These are phyloP conservation scores for Norana najaformis DNA, from an alignment of 2,888 invertebrate species.

Conservation along the genomic window DNA sequence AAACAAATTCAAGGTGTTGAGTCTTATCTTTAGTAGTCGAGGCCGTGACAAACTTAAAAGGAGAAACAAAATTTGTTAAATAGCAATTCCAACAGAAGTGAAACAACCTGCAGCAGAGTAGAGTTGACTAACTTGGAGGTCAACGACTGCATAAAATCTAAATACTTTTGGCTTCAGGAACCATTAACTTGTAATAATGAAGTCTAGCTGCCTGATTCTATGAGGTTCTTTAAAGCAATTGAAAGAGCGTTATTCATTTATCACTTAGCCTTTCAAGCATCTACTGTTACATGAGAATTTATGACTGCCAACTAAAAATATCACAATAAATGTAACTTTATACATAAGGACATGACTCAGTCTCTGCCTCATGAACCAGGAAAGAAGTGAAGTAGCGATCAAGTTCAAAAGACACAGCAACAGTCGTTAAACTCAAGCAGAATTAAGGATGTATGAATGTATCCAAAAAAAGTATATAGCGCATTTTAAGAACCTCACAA, in stretches of 20 bases:
- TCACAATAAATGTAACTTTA: neutral
- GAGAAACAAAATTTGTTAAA: neutral
- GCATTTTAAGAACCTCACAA: no score
- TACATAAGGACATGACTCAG: neutral
- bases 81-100: neutral
- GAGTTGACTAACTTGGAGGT: neutral
- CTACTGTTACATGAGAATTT: neutral
- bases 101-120: neutral
- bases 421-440: neutral
- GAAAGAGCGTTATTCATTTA: neutral
- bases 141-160: neutral
- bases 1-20: neutral
- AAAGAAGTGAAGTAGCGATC: slow-evolving; percentile 14
- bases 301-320: neutral
- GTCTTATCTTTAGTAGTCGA: neutral
- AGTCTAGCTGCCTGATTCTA: neutral
- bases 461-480: neutral
- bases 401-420: neutral
- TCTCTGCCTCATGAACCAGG: neutral
- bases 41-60: neutral
- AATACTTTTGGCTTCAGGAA: neutral
- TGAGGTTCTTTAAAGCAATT: neutral
- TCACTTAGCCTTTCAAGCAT: no score
- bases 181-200: neutral
- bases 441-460: neutral